These are phyloP conservation scores for Danio choprae DNA, from an alignment of 2,797 vertebrate species.

Conservation along the genomic window DNA sequence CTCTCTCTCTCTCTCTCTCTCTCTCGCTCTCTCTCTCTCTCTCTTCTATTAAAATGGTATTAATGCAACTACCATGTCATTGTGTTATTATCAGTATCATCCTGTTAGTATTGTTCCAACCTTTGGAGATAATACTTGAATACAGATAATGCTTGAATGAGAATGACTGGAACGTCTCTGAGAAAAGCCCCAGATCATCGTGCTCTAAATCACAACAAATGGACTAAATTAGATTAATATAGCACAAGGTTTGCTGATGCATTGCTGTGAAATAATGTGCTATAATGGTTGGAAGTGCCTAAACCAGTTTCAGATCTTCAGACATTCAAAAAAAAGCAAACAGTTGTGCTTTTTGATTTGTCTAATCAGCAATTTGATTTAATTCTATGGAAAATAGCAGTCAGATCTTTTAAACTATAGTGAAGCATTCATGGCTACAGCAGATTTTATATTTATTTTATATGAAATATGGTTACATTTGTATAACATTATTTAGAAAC, in stretches of 20 bases:
- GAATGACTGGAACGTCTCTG: neutral
- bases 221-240: conserved; percentile 1
- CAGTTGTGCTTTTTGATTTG: neutral
- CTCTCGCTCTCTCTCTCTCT: too few relatives aligned
- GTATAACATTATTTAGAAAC: neutral
- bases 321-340: neutral
- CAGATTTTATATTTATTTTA: neutral
- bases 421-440: neutral
- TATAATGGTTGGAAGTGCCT: neutral
- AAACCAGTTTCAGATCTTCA: neutral
- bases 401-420: neutral
- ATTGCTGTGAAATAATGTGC: neutral
- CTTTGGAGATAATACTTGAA: neutral
- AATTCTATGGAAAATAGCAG: neutral
- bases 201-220: conserved; percentile 24
- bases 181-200: neutral
- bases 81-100: neutral
- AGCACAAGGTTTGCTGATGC: neutral
- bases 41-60: conserved; percentile 5
- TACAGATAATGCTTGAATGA: neutral
- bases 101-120: neutral
- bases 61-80: conserved; percentile 49
- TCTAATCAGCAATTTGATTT: neutral
- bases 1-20: conserved; percentile 22
- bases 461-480: neutral